Conservation (phyloP, 2,797 vertebrate species). For the Agapornis canus region DNA sequence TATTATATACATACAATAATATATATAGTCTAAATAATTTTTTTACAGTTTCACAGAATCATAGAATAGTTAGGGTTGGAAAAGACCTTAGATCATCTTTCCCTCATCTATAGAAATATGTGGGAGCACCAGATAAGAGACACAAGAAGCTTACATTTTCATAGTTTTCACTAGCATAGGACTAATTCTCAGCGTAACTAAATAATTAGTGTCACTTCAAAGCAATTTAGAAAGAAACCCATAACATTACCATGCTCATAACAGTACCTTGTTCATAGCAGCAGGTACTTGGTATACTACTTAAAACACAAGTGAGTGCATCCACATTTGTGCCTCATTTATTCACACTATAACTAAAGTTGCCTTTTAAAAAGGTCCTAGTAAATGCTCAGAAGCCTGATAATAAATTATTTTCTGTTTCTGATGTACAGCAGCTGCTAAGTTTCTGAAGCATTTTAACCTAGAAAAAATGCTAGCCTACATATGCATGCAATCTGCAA, state of each 20-base stretch:
- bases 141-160: neutral
- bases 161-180: neutral
- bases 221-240: neutral
- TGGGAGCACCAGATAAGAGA: neutral
- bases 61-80: no score
- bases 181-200: neutral
- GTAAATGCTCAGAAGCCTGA: neutral
- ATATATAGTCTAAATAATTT: neutral
- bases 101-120: neutral
- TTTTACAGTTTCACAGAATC: neutral
- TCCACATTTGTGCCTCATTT: neutral
- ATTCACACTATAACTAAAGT: neutral
- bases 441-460: neutral
- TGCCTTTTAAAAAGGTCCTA: neutral
- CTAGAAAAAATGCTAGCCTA: neutral
- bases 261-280: neutral
- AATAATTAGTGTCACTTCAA: neutral
- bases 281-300: neutral
- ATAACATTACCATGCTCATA: neutral
- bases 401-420: neutral
- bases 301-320: neutral
- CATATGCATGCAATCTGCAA: neutral
- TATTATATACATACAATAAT: no score
- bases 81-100: neutral
- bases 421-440: neutral